Conservation (phyloP, 2,797 vertebrate species). For the Esox lucius region DNA sequence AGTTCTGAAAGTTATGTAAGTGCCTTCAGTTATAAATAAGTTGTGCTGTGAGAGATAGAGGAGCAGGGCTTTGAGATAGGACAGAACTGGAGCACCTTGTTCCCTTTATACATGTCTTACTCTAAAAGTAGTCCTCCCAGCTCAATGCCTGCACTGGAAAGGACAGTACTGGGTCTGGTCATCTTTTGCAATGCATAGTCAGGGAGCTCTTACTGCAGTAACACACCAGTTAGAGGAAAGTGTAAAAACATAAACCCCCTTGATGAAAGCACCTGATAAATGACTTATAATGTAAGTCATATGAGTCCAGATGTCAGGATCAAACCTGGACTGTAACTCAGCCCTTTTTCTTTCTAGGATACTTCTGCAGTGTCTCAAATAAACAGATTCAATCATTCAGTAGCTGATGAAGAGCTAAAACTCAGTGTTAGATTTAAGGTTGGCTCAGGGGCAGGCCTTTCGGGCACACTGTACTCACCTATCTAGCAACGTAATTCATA, state of each 20-base stretch:
- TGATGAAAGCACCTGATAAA: no score
- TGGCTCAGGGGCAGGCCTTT: background rate
- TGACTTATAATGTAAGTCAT: background rate
- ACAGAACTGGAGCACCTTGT: conserved; percentile 78
- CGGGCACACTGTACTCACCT: background rate
- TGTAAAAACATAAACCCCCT: no score
- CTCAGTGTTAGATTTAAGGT: background rate
- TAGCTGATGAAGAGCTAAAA: background rate
- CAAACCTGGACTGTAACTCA: conserved; percentile 44
- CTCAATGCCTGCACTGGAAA: conserved; percentile 48
- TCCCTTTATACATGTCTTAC: conserved; percentile 60
- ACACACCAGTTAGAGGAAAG: conserved; percentile 21
- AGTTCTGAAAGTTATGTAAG: conserved; percentile 11
- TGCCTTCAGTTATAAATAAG: conserved; percentile 55
- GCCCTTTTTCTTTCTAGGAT: conserved; percentile 26
- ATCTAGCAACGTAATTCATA: background rate
- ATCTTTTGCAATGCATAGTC: conserved; percentile 31
- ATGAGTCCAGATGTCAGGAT: conserved; percentile 25
- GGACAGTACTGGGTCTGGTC: conserved; percentile 44
- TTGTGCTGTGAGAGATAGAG: conserved; percentile 53
- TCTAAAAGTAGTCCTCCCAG: conserved; percentile 59
- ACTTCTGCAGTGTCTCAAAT: background rate
- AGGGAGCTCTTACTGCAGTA: conserved; percentile 46
- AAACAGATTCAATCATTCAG: background rate
- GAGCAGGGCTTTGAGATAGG: conserved; percentile 65